Conservation (phyloP, 2,797 vertebrate genomes). For the Arctocebus calabarensis region DNA sequence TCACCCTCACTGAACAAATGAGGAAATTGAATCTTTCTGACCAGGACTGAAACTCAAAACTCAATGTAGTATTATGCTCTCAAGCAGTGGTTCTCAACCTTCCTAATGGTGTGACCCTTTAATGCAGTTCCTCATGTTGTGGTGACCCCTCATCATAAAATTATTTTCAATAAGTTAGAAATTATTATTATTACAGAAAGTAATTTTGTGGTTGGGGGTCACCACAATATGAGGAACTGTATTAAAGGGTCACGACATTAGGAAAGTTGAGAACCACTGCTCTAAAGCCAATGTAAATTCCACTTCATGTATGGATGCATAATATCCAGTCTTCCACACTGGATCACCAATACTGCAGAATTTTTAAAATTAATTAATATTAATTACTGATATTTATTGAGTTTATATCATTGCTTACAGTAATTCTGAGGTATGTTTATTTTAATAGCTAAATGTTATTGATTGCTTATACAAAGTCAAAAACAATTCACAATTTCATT, state of each 20-base stretch:
- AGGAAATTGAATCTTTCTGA: neutral
- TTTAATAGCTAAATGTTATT: neutral
- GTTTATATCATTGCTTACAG: neutral
- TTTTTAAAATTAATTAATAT: neutral
- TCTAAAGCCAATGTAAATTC: neutral
- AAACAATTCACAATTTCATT: neutral
- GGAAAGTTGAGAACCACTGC: too few relatives aligned
- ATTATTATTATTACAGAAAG: too few relatives aligned
- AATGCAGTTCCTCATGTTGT: too few relatives aligned
- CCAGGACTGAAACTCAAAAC: neutral
- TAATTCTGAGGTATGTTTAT: neutral
- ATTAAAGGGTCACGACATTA: too few relatives aligned
- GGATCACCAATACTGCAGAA: neutral
- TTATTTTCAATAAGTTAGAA: too few relatives aligned
- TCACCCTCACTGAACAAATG: neutral
- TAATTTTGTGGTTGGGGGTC: too few relatives aligned
- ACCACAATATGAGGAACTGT: too few relatives aligned
- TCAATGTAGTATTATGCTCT: neutral
- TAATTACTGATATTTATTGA: neutral
- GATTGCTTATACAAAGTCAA: neutral
- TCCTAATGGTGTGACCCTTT: too few relatives aligned
- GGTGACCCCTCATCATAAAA: too few relatives aligned
- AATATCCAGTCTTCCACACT: neutral
- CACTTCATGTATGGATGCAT: neutral
- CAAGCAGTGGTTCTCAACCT: neutral